Conservation (phyloP, 2,113 vertebrate species). For the Cryptomyrus ogoouensis region DNA sequence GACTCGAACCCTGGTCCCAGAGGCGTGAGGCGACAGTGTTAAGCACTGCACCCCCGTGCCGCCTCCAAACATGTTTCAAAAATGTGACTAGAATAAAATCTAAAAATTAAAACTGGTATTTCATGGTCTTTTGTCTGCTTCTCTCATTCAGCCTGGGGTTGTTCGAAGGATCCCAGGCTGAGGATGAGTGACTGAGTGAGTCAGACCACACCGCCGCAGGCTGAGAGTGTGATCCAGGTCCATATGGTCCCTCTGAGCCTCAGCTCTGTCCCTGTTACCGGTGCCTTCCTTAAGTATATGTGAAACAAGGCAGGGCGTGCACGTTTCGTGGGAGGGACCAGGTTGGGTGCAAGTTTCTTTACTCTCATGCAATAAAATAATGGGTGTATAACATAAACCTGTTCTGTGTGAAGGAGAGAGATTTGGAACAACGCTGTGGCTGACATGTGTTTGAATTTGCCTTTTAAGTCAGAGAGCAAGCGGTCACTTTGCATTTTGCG, state of each 20-base stretch:
- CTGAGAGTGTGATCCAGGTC: background rate
- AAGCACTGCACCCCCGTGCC: background rate
- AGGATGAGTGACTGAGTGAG: background rate
- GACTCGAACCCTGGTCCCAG: background rate
- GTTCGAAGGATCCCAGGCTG: background rate
- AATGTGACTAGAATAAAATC: background rate
- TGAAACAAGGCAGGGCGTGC: background rate
- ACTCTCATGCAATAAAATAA: background rate
- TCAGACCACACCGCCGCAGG: background rate
- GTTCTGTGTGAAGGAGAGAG: background rate
- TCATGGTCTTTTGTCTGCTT: background rate
- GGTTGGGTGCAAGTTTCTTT: background rate
- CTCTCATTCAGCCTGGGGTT: background rate
- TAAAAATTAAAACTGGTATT: background rate
- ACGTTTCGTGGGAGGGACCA: background rate
- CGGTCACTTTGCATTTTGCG: background rate
- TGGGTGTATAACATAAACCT: background rate
- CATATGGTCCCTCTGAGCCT: background rate
- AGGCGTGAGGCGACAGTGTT: background rate
- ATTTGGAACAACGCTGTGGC: background rate
- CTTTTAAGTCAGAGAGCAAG: background rate
- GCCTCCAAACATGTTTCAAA: background rate
- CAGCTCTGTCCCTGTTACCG: background rate
- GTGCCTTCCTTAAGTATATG: background rate
- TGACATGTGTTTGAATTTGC: background rate